phyloP scores from a whole-genome alignment of 2,113 vertebrate genomes.

The Cettia cetti region DNA sequence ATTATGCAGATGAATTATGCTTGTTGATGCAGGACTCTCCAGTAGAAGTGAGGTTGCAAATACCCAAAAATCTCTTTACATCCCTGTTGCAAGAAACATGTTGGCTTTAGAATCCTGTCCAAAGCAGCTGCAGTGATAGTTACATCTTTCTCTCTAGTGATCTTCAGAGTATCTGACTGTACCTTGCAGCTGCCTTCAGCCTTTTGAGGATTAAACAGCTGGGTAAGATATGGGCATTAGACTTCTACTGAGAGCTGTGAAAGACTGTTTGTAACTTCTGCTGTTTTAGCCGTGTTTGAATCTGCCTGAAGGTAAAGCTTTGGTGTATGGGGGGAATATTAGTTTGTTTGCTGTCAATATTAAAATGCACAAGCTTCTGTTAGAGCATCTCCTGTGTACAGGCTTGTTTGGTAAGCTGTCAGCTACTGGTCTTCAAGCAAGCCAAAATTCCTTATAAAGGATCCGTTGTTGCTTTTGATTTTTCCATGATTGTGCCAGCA shows the following conservation, averaged over 20 bases:
- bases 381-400: neutral
- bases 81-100: accelerated
- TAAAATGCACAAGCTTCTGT: neutral
- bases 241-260: neutral
- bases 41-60: neutral
- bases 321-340: neutral
- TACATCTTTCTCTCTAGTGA: neutral
- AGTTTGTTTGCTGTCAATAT: neutral
- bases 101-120: neutral
- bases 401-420: neutral
- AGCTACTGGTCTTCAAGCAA: neutral
- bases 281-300: neutral
- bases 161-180: neutral
- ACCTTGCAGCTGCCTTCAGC: neutral
- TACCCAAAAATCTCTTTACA: neutral
- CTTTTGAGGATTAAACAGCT: neutral
- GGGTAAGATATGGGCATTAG: neutral
- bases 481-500: neutral
- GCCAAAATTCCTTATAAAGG: neutral
- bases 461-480: neutral
- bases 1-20: neutral
- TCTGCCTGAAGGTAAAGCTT: neutral
- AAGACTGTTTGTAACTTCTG: neutral
- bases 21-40: neutral
- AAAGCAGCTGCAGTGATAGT: neutral